Base-by-base conservation (phyloP, 2,888 invertebrate species). In the Tuberolachnus salignus region DNA sequence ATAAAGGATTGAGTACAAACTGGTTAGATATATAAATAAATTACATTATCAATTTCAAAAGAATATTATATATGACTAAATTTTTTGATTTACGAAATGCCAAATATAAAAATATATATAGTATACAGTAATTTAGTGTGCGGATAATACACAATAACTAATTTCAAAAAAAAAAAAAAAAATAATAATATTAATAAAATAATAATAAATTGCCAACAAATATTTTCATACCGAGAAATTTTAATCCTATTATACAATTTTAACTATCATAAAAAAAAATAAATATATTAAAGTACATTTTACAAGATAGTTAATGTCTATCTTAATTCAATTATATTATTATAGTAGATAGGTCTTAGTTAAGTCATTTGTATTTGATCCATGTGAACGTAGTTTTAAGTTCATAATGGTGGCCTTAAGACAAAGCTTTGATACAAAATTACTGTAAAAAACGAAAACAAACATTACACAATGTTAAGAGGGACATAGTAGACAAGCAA, bases 351-450 rank as follows among this genome's bases (percentile, higher is more conserved):
- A 69, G 34, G 26, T 78, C 21, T 59, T 51, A 42, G 8, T 78
- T 78, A 78, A 78, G 78, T 78, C 57, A 46, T 67, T 19, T 78
- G 59, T 78, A 69, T 69, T 78, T 78, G 78, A 78, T 78, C 78
- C 34, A 67, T 57, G 67, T 69, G 21, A 67, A 49, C 46, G 49
- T 78, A 78, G 57, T 16, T 34, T 49, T 34, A 59, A 59, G 34
- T 57, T 49, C 78, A 69, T 42, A 51, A 46, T 23, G 16, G 67
- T 78, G 59, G 57, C 61, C 61, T 42, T 59, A 21, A 61, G n/a
- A 46, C 19, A 46, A 51, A 69, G 42, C 26, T 78, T 78, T 69
- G 69, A 78, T 78, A 69, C 51, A 59, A 59, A 21, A 51, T 69
- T 53, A 59, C 42, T 78, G 49, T 42, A 51, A 57, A 69, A n/a